phyloP scores from a whole-genome alignment of 2,888 invertebrate species.

The Lingula anatina region DNA sequence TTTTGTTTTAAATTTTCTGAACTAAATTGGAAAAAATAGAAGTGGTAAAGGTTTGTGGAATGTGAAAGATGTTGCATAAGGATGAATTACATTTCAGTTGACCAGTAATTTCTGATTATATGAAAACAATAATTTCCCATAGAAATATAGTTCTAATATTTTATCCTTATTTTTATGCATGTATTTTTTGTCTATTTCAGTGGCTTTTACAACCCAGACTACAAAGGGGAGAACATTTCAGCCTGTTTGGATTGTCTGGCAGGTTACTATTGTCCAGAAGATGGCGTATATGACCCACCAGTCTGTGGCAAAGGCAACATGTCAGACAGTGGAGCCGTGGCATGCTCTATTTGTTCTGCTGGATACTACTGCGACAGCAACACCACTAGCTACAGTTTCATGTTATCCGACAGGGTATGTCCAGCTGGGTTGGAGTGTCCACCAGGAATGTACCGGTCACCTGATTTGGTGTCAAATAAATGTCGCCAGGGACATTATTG shows the following conservation, averaged over 20 bases:
- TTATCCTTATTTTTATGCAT: too few relatives aligned
- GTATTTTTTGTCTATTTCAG: constrained; percentile 25
- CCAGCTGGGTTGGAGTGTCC: constrained; percentile 45
- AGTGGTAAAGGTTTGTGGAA: too few relatives aligned
- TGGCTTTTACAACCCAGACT: constrained; percentile 27
- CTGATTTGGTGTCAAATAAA: constrained; percentile 28
- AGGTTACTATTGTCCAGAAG: constrained; percentile 43
- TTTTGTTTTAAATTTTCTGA: too few relatives aligned
- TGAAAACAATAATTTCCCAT: too few relatives aligned
- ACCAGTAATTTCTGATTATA: too few relatives aligned
- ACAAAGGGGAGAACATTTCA: constrained; percentile 26
- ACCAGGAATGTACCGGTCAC: constrained; percentile 32
- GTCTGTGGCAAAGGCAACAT: constrained; percentile 44
- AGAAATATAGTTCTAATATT: too few relatives aligned
- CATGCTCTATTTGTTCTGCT: constrained; percentile 34
- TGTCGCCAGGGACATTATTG: constrained; percentile 46
- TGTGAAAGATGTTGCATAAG: too few relatives aligned
- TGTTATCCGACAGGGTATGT: constrained; percentile 24
- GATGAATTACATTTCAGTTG: too few relatives aligned
- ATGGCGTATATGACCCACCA: constrained; percentile 26
- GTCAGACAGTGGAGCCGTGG: constrained; percentile 31
- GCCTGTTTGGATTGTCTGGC: constrained; percentile 35
- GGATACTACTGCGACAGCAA: constrained; percentile 43
- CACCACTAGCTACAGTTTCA: constrained; percentile 30
- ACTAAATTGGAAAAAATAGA: too few relatives aligned